These are phyloP conservation scores for Passer domesticus DNA, from an alignment of 2,113 vertebrate genomes.

Conservation along the genomic window DNA sequence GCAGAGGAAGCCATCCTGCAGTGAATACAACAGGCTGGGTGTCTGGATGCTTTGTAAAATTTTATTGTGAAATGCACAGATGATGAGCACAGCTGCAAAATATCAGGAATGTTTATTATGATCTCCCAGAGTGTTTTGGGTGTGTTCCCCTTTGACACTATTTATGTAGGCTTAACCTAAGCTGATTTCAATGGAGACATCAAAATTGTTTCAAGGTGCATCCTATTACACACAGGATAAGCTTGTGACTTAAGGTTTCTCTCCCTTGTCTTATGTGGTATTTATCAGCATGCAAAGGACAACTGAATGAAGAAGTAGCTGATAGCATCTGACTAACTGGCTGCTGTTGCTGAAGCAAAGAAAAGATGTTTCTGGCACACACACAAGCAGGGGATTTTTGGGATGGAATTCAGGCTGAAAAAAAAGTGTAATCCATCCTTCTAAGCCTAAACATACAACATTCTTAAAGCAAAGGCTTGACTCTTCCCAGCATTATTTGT, in stretches of 20 bases:
- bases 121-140: slow-evolving; percentile 66
- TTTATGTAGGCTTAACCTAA: slow-evolving; percentile 67
- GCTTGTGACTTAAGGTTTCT: slow-evolving; percentile 44
- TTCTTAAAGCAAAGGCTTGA: not conserved
- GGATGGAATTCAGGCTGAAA: not conserved
- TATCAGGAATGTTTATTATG: slow-evolving; percentile 72
- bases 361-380: not conserved
- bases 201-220: slow-evolving; percentile 70
- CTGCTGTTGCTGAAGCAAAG: slow-evolving; percentile 44
- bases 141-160: slow-evolving; percentile 65
- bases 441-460: not conserved
- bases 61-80: slow-evolving; percentile 87
- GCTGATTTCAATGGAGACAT: slow-evolving; percentile 67
- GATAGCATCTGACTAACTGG: slow-evolving; percentile 30
- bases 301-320: slow-evolving; percentile 55
- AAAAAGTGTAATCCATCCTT: not conserved
- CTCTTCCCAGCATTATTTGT: not conserved
- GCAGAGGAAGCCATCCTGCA: slow-evolving; percentile 58
- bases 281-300: slow-evolving; percentile 50
- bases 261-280: not conserved
- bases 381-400: slow-evolving; percentile 11
- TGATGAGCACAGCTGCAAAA: slow-evolving; percentile 85
- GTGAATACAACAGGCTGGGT: slow-evolving; percentile 83
- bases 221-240: not conserved
- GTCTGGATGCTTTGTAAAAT: slow-evolving; percentile 83